These are phyloP conservation scores for Pterocles burchelli DNA, from an alignment of 2,113 vertebrate genomes.

Conservation along the genomic window DNA sequence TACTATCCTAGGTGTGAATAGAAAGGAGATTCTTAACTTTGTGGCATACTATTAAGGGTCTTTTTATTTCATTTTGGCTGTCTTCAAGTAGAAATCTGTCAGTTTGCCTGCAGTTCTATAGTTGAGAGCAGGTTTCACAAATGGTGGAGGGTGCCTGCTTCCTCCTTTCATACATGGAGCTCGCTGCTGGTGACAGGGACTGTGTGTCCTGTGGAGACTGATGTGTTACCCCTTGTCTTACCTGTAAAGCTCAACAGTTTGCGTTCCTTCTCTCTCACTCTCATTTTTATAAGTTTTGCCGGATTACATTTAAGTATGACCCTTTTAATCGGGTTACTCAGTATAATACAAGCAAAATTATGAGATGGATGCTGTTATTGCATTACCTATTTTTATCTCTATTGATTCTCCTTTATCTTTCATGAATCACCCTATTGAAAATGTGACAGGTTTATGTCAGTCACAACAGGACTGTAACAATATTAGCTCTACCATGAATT, in stretches of 20 bases:
- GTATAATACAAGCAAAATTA: background rate
- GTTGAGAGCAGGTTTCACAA: background rate
- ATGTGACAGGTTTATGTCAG: constrained; percentile 39
- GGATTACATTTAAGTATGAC: background rate
- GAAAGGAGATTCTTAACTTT: background rate
- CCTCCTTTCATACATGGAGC: background rate
- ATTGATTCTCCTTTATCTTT: constrained; percentile 24
- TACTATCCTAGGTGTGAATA: background rate
- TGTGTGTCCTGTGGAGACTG: background rate
- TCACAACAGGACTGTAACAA: constrained; percentile 31
- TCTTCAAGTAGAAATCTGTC: background rate
- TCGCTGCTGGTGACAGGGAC: fast-evolving
- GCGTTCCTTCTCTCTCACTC: background rate
- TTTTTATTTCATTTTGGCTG: background rate
- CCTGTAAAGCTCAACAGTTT: background rate
- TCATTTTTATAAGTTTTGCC: background rate
- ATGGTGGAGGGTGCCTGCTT: background rate
- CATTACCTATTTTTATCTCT: constrained; percentile 14
- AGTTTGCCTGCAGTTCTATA: background rate
- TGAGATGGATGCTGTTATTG: background rate
- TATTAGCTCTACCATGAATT: constrained; percentile 23
- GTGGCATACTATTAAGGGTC: background rate
- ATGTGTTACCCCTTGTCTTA: background rate
- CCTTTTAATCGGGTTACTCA: constrained; percentile 8
- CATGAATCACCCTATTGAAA: constrained; percentile 28